phyloP scores from a whole-genome alignment of 2,888 invertebrate genomes.

The Melanostoma mellinum region DNA sequence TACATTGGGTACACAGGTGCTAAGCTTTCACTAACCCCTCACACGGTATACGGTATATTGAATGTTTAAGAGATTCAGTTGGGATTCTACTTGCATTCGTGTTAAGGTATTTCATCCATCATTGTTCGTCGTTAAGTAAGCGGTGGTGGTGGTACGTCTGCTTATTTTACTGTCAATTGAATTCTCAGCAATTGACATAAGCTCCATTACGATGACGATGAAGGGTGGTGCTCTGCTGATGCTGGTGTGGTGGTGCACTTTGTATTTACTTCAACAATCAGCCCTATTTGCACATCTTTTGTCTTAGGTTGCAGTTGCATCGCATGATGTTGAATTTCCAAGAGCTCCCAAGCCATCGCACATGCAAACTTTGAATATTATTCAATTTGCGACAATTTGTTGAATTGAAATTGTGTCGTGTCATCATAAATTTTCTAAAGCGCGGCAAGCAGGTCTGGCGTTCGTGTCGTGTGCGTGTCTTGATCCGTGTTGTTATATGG shows the following conservation, averaged over 20 bases:
- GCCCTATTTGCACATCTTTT: conserved; percentile 23
- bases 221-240: no score
- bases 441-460: not conserved
- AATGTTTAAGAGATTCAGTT: not conserved
- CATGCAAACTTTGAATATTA: conserved; percentile 41
- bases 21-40: conserved; percentile 18
- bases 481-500: conserved; percentile 12
- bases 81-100: not conserved
- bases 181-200: conserved; percentile 55
- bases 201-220: not conserved
- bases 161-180: conserved; percentile 62
- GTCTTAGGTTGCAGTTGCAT: not conserved
- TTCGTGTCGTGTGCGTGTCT: conserved; percentile 5
- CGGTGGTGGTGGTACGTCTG: conserved; percentile 19
- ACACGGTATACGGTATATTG: not conserved
- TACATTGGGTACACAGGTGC: conserved; percentile 22
- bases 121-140: conserved; percentile 42
- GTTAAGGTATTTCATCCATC: conserved; percentile 31
- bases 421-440: conserved; percentile 47
- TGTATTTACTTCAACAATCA: no score
- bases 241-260: no score
- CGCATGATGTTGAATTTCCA: not conserved
- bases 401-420: conserved; percentile 61
- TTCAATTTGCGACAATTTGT: conserved; percentile 63
- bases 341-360: not conserved